Conservation (phyloP, 2,797 vertebrate species). For the Vireo griseus region DNA sequence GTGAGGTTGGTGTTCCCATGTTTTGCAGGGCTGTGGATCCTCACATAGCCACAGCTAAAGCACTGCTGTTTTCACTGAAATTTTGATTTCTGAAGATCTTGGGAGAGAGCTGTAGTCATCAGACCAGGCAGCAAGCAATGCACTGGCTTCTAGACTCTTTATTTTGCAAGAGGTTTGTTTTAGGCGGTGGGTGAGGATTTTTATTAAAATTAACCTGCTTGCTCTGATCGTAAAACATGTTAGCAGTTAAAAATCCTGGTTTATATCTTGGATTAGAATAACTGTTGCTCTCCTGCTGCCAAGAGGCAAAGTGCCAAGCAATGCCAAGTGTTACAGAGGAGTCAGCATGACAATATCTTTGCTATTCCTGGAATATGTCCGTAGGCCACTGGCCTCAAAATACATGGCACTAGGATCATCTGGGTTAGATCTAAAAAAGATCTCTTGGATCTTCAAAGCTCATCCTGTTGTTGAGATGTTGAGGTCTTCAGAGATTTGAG, state of each 20-base stretch:
- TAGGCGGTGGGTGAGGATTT: background rate
- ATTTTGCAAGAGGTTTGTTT: background rate
- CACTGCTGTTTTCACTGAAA: background rate
- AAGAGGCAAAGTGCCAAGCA: background rate
- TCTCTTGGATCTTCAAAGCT: background rate
- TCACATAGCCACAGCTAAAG: background rate
- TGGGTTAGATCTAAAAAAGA: background rate
- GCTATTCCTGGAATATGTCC: conserved; percentile 29
- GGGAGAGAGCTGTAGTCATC: background rate
- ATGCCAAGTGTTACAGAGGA: background rate
- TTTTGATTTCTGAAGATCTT: background rate
- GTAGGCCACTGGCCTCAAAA: conserved; percentile 18
- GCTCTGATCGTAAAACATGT: background rate
- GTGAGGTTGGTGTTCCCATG: background rate
- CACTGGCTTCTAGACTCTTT: background rate
- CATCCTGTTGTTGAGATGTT: background rate
- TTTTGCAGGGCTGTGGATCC: background rate
- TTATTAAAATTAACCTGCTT: background rate
- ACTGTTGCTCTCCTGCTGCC: background rate
- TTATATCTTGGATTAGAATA: background rate
- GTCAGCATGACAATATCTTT: background rate
- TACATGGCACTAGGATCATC: background rate
- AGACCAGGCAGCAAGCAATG: background rate
- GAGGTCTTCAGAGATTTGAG: background rate
- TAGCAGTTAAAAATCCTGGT: background rate